Evolutionary conservation across 2,113 vertebrate species (phyloP), one percentile per base, ranked within the genome.

Genomic region (Tupaia chinensis): DNA sequence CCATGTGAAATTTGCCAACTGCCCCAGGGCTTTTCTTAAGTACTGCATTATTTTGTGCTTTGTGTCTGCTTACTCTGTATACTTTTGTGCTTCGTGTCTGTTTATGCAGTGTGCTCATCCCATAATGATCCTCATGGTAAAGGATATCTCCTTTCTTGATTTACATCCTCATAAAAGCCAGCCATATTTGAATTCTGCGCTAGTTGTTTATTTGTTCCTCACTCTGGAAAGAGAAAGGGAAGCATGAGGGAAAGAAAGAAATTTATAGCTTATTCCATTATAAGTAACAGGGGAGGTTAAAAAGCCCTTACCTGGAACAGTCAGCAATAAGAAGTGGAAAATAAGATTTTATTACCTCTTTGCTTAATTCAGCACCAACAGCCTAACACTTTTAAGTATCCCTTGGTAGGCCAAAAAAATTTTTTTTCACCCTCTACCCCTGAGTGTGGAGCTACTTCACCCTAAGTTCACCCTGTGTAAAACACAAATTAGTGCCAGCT

Each of bases 341-440:
- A 22, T 74, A 70, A 94, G 5, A 27, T 4, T 13, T 54, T n/a
- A 44, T 54, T 58, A 68, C 34, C 13, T 32, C 29, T 61, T 63
- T 34, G 25, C 78, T 74, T 63, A 97, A 95, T 95, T 93, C 85
- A 32, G 6, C 96, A 93, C 44, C 87, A 83, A 82, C 60, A 89
- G 72, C 81, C 72, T 91, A 60, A n/a, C 81, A 77, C 44, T 86
- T 34, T 0, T 91, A 74, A 97, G 70, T 15, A 89, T 63, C 60
- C 93, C 61, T 25, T 96, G 65, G 61, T 77, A 87, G 68, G 4
- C 4, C 95, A n/a, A 83, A 34, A 0, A n/a, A 83, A 34, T 0
- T 1, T 84, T 72, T 91, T 3, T 84, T 96, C 53, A 65, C n/a
- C 54, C 60, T 58, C 78, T 73, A 44, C 32, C 70, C 95, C 73